Conservation (phyloP, 2,113 vertebrate genomes). For the Ciconia stormi region DNA sequence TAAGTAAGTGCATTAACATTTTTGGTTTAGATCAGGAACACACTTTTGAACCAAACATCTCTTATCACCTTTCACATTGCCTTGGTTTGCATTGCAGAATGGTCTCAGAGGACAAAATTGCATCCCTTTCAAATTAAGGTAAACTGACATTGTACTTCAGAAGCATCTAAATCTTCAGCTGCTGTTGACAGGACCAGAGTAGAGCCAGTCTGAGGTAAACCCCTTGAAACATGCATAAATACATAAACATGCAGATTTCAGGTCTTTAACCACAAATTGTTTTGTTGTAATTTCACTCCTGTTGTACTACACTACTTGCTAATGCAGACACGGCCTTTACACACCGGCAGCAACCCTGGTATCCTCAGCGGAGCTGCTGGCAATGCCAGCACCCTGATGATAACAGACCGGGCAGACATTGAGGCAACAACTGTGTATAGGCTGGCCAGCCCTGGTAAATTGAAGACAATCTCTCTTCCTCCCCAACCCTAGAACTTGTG, state of each 20-base stretch:
- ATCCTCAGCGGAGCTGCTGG: not conserved
- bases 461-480: not conserved
- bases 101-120: not conserved
- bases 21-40: not conserved
- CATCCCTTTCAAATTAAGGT: not conserved
- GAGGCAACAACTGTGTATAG: not conserved
- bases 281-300: not conserved
- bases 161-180: not conserved
- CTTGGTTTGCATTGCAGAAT: constrained; percentile 4
- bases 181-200: not conserved
- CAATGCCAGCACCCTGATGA: not conserved
- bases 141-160: not conserved
- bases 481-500: not conserved
- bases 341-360: not conserved
- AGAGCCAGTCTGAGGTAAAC: not conserved
- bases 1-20: not conserved
- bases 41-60: not conserved
- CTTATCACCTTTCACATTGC: not conserved
- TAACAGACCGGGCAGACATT: not conserved
- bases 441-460: not conserved
- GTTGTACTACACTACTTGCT: not conserved
- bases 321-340: not conserved
- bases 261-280: not conserved
- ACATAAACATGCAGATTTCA: not conserved
- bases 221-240: not conserved